A percentile compares a stretch with the other conserved stretches of the same genome.
Conservation (phyloP, 2,888 invertebrate genomes). For the Cephus spinipes region DNA sequence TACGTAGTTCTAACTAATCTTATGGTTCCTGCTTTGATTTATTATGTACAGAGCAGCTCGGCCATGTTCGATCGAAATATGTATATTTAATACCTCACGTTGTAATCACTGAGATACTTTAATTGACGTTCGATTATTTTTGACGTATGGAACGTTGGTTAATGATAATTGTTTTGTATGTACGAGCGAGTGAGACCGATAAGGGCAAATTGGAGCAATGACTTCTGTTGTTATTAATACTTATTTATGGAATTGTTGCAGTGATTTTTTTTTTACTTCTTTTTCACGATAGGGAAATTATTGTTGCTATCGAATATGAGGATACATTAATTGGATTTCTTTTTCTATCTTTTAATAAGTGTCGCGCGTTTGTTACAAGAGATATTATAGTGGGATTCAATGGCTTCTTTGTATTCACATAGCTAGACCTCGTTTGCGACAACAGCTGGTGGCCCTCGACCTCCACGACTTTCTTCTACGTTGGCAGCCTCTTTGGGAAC, state of each 20-base stretch:
- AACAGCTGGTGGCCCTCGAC: constrained; percentile 74
- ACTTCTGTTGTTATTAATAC: not conserved
- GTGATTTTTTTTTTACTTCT: not conserved
- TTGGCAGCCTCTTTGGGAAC: constrained; percentile 77
- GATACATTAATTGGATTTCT: not conserved
- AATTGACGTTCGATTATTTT: not conserved
- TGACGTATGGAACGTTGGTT: not conserved
- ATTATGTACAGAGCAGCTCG: not conserved
- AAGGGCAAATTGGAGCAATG: not conserved
- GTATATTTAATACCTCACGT: not conserved
- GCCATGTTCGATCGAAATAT: not conserved
- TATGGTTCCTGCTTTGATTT: not conserved
- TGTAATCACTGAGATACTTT: not conserved
- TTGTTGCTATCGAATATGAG: not conserved
- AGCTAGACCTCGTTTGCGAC: constrained; percentile 76
- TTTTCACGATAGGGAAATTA: not conserved
- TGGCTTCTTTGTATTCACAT: constrained; percentile 61
- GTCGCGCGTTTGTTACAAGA: not conserved
- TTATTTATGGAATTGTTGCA: not conserved
- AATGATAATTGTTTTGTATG: not conserved
- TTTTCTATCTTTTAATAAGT: not conserved
- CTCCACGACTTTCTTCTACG: constrained; percentile 76
- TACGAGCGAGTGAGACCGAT: not conserved
- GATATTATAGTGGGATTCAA: constrained; percentile 43
- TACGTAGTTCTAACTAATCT: not conserved